Evolutionary conservation across 2,113 vertebrate species (phyloP), one percentile per base, ranked within the genome.

Genomic region (Paraplagusia blochii): DNA sequence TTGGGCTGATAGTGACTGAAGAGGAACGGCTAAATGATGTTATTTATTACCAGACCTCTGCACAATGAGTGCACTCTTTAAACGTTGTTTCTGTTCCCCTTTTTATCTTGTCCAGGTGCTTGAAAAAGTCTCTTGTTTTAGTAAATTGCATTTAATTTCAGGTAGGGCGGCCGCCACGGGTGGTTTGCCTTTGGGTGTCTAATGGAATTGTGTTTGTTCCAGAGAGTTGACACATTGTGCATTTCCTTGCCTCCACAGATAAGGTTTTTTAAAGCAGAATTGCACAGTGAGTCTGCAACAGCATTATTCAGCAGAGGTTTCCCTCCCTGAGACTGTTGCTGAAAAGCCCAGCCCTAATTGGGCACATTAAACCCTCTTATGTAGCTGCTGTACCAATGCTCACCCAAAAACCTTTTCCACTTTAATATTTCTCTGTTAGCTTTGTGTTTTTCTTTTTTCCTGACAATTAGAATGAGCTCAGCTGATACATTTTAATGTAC

Each of bases 321-420:
- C 74, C 88, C 81, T 82, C 68, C 72, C 74, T 66, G 82, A 88
- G 90, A 88, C 74, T 89, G 82, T 85, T 90, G 89, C 90, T 89
- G 83, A 88, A 89, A 88, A 84, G 79, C 89, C 86, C 83, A 80
- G 77, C 85, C 72, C 83, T 90, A 85, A 89, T 89, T 89, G 88
- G 77, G 76, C 81, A 73, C 80, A 81, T 84, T 87, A 84, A 76
- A 79, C 59, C 72, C 68, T 75, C 76, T 78, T 72, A 76, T 84
- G 78, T 62, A 66, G 65, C 66, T 70, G 69, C 80, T 77, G 71
- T 72, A 59, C 73, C 22, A 19, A 51, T 65, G 63, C 69, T 45
- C 67, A 77, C 72, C 63, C 71, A 76, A 71, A 66, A 61, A 75
- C 76, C 63, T 75, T 72, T 70, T 60, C 64, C 58, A 60, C 62